phyloP scores from a whole-genome alignment of 2,113 vertebrate genomes.

The Burhinus bistriatus region DNA sequence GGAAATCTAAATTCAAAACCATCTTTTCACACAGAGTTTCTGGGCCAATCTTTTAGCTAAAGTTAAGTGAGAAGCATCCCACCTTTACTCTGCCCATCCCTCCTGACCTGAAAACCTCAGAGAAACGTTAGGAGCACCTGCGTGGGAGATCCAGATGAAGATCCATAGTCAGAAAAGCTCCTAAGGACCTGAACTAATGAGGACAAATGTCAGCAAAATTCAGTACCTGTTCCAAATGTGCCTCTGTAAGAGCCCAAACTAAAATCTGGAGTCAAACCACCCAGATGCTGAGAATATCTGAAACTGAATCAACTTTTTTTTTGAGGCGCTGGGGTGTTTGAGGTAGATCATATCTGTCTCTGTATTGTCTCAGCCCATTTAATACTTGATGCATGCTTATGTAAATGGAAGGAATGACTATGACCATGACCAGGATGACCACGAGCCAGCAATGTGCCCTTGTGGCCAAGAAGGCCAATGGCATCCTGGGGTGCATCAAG shows the following conservation, averaged over 20 bases:
- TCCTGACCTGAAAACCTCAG: not conserved
- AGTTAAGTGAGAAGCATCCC: not conserved
- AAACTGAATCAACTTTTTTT: not conserved
- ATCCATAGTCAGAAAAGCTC: not conserved
- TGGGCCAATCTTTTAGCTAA: not conserved
- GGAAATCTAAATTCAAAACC: not conserved
- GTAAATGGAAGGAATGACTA: not conserved
- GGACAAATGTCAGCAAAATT: not conserved
- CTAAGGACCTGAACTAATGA: not conserved
- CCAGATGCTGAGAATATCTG: not conserved
- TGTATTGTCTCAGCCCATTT: not conserved
- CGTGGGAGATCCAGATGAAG: not conserved
- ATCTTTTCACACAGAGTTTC: not conserved
- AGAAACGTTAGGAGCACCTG: not conserved
- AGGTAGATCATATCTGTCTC: not conserved
- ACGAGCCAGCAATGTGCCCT: too few relatives aligned
- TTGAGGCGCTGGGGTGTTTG: not conserved
- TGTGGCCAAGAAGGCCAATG: too few relatives aligned
- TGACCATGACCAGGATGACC: too few relatives aligned
- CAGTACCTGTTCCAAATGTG: not conserved
- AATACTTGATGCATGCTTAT: not conserved
- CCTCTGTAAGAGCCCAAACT: not conserved
- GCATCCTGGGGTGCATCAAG: too few relatives aligned
- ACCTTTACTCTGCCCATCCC: not conserved
- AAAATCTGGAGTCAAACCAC: not conserved